These are phyloP conservation scores for Diacarnus erythraeanus DNA, from an alignment of 37 sponge, comb jelly and placozoan genomes.

Conservation along the genomic window DNA sequence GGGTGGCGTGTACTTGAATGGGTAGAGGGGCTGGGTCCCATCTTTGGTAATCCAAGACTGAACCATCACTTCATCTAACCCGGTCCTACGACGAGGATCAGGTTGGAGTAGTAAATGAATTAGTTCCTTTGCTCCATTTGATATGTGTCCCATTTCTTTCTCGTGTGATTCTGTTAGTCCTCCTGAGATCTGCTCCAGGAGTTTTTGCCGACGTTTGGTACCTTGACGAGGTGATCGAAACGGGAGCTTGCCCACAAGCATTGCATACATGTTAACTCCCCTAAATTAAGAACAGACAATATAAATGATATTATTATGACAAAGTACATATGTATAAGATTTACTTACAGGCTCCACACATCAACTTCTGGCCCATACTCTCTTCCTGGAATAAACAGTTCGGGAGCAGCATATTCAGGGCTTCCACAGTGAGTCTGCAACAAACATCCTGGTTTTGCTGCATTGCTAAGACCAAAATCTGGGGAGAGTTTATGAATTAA, in stretches of 20 bases:
- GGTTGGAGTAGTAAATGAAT: constrained; percentile 80
- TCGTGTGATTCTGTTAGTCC: constrained; percentile 81
- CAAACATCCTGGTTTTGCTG: constrained; percentile 79
- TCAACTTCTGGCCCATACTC: constrained; percentile 97
- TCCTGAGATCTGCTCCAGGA: constrained; percentile 88
- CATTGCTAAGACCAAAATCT: constrained; percentile 97
- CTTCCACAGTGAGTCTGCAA: constrained; percentile 96
- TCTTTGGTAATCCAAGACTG: constrained; percentile 97
- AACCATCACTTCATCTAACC: constrained; percentile 79
- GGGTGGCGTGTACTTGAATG: constrained; percentile 65
- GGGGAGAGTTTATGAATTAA: neutral
- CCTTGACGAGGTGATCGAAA: constrained; percentile 93
- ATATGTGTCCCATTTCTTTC: constrained; percentile 81
- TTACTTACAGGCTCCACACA: constrained; percentile 95
- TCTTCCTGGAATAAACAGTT: constrained; percentile 95
- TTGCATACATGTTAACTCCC: constrained; percentile 98
- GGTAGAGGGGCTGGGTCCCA: constrained; percentile 72
- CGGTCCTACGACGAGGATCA: constrained; percentile 54
- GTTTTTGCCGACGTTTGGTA: constrained; percentile 80
- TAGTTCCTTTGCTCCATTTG: constrained; percentile 47
- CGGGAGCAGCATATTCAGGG: constrained; percentile 99
- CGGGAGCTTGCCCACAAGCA: constrained; percentile 94
- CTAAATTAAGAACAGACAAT: constrained; percentile 28
- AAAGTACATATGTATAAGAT: neutral
- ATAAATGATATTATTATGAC: neutral